These are phyloP conservation scores for Theonella swinhoei DNA, from an alignment of 37 sponge, comb jelly and placozoan genomes.

Conservation along the genomic window DNA sequence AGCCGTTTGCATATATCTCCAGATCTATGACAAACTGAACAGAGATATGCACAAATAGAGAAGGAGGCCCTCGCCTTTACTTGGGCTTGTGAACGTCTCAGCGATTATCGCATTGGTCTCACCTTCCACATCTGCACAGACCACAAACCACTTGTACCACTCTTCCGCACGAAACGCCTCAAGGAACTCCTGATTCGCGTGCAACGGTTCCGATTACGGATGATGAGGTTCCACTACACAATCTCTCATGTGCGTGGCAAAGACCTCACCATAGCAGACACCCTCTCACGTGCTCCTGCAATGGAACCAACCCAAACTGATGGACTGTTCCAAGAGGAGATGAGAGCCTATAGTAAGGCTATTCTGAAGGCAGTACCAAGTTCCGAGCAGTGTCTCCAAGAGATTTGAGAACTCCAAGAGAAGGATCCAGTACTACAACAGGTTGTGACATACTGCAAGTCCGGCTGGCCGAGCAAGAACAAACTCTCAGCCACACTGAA, in stretches of 20 bases:
- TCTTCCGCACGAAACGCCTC: conserved; percentile 44
- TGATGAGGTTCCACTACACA: conserved; percentile 53
- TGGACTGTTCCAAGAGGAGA: neutral
- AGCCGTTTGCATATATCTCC: conserved; percentile 57
- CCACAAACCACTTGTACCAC: conserved; percentile 61
- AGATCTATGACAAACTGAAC: conserved; percentile 37
- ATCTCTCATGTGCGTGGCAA: conserved; percentile 68
- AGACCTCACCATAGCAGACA: conserved; percentile 46
- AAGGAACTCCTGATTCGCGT: conserved; percentile 45
- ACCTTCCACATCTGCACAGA: conserved; percentile 50
- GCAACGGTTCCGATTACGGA: conserved; percentile 51
- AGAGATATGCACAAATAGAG: conserved; percentile 53
- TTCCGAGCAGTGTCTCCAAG: conserved; percentile 29
- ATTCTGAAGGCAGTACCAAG: conserved; percentile 11
- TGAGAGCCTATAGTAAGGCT: neutral
- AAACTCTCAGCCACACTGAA: neutral
- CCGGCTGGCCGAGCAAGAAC: conserved; percentile 26
- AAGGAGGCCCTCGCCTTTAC: conserved; percentile 54
- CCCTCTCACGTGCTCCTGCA: conserved; percentile 56
- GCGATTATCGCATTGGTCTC: conserved; percentile 9
- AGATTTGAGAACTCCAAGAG: conserved; percentile 26
- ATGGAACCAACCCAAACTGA: neutral
- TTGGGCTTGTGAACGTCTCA: conserved; percentile 39
- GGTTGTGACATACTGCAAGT: conserved; percentile 1
- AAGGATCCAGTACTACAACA: conserved; percentile 42